phyloP scores from a whole-genome alignment of 2,113 vertebrate genomes.

The Otis tarda region DNA sequence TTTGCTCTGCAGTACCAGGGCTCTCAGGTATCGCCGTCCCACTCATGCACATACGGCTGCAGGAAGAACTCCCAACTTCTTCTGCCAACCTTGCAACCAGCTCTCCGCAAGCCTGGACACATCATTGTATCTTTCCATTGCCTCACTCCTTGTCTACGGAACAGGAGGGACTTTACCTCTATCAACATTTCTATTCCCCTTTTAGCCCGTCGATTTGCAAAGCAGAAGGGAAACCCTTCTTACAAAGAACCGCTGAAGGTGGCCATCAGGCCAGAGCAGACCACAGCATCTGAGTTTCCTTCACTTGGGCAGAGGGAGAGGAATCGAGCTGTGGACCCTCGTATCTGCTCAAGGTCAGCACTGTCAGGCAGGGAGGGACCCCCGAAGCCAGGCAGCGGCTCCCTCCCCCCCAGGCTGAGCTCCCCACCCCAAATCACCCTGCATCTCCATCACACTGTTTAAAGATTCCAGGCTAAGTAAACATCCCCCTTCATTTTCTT shows the following conservation, averaged over 20 bases:
- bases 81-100: not conserved
- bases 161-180: not conserved
- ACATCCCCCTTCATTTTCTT: conserved; percentile 79
- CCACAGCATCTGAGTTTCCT: not conserved
- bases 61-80: not conserved
- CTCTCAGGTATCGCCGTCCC: not conserved
- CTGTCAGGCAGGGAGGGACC: not conserved
- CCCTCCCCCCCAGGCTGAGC: not conserved
- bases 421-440: conserved; percentile 41
- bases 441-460: conserved; percentile 17
- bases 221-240: not conserved
- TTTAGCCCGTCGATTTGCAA: not conserved
- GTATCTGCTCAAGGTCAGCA: not conserved
- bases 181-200: not conserved
- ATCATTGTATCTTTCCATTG: not conserved
- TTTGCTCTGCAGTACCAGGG: not conserved
- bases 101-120: not conserved
- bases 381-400: not conserved
- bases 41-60: rapidly evolving
- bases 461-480: conserved; percentile 78
- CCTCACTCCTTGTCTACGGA: not conserved
- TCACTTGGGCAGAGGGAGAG: not conserved
- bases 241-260: not conserved
- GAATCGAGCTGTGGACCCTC: not conserved
- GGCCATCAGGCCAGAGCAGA: not conserved